Evolutionary conservation across 2,113 vertebrate genomes (phyloP), one percentile per base, ranked within the genome.

Genomic region (Symphodus melops): DNA sequence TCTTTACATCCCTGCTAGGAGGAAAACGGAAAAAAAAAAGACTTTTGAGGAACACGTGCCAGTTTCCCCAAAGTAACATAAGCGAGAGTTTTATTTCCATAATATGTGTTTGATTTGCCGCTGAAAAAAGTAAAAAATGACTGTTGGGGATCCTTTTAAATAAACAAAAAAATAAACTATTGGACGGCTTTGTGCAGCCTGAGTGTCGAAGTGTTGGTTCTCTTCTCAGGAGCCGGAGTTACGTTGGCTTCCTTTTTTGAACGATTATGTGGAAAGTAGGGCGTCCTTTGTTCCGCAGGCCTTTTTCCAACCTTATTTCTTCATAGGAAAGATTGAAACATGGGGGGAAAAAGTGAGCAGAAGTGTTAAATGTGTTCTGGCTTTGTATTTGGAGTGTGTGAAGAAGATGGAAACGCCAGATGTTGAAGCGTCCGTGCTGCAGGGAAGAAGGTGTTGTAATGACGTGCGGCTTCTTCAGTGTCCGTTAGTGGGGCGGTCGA

Each of bases 251-350:
- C 23, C 55, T 63, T 58, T 58, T 76, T 69, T 55, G 71, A 17
- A 6, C n/a, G 2, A 72, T 73, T 71, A 59, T 87, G 71, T 77
- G 86, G 86, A 92, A 92, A 90, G 77, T 74, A 55, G 77, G 78
- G 8, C 12, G n/a, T 58, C 33, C 41, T 62, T 78, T 77, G 66
- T 77, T 87, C 68, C 60, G 8, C 61, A 11, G 66, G 68, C 39
- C 41, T n/a, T 77, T 58, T 80, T 75, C 75, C 66, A 68, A 75
- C 68, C 53, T 8, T 39, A 33, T 52, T 81, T 62, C 55, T 60
- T 33, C 46, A 73, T 85, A 59, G 89, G 88, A 90, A 88, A 90
- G 56, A 71, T 75, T 86, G 86, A 89, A 81, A 81, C 86, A 80
- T 61, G 75, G 80, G 56, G 75, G 80, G 56, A 72, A 86, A 88